Percentiles rank a stretch among this genome's conserved stretches.
phyloP scores from a whole-genome alignment of 2,888 invertebrate species.

The Odiellus spinosus region DNA sequence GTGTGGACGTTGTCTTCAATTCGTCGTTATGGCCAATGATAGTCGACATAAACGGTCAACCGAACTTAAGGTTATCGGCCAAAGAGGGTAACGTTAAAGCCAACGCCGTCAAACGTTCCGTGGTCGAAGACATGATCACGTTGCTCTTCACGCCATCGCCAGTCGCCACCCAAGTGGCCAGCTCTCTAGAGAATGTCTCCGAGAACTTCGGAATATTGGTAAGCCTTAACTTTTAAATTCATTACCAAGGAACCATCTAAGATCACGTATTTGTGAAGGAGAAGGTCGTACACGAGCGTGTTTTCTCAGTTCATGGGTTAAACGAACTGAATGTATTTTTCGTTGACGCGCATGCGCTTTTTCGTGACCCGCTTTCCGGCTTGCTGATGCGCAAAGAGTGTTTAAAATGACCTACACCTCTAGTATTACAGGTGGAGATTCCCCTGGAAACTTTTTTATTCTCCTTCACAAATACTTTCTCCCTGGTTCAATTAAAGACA shows the following conservation, averaged over 20 bases:
- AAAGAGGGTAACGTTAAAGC: conserved; percentile 19
- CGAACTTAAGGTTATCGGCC: conserved; percentile 22
- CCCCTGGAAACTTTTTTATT: no score
- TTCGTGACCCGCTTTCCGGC: no score
- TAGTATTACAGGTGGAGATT: no score
- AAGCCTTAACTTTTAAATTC: conserved; percentile 3
- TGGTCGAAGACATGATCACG: conserved; percentile 23
- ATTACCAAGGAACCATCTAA: no score
- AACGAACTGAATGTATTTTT: not conserved
- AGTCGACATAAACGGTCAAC: conserved; percentile 25
- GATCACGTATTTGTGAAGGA: no score
- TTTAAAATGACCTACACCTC: no score
- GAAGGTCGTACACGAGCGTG: no score
- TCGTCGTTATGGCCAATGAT: conserved; percentile 27
- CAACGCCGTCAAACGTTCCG: conserved; percentile 18
- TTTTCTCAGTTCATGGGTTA: not conserved
- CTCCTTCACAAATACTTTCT: no score
- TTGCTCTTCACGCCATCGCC: conserved; percentile 21
- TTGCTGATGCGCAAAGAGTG: no score
- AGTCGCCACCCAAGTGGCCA: conserved; percentile 22
- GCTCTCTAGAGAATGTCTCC: conserved; percentile 16
- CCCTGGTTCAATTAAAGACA: no score
- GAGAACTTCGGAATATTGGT: conserved; percentile 18
- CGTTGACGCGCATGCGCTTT: no score
- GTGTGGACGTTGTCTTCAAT: conserved; percentile 28